A percentile compares a stretch with the other conserved stretches of the same genome.
These are phyloP conservation scores for Lepeophtheirus salmonis DNA, from an alignment of 1,140 invertebrate species.

Conservation along the genomic window DNA sequence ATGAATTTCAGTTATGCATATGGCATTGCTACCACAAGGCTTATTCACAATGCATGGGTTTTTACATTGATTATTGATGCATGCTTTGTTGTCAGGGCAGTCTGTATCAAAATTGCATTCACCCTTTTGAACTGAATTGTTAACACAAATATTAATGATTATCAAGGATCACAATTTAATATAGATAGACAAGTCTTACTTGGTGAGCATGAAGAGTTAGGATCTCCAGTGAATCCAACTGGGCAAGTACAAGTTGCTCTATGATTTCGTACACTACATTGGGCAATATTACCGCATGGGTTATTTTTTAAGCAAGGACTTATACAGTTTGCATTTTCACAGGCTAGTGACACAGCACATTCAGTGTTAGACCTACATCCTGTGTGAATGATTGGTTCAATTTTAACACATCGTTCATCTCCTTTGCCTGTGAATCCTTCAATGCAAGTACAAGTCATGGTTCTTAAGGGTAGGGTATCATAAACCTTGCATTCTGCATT, in stretches of 20 bases:
- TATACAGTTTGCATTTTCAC: constrained; percentile 45
- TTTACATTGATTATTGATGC: constrained; percentile 35
- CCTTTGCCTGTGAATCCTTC: constrained; percentile 42
- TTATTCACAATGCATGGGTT: constrained; percentile 43
- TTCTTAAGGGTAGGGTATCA: constrained; percentile 55
- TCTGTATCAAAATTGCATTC: constrained; percentile 24
- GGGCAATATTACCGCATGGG: constrained; percentile 48
- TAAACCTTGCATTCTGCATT: constrained; percentile 42
- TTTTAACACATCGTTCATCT: not conserved
- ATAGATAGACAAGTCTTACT: constrained; percentile 34
- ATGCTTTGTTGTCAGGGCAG: constrained; percentile 25
- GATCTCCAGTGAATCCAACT: constrained; percentile 46
- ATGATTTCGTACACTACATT: constrained; percentile 54
- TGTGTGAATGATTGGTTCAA: not conserved
- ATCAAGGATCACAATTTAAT: constrained; percentile 21
- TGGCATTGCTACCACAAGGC: constrained; percentile 53
- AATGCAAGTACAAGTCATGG: constrained; percentile 68
- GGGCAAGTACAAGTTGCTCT: constrained; percentile 55
- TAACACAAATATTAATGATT: not conserved
- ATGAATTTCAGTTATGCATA: constrained; percentile 34
- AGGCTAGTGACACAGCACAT: constrained; percentile 48
- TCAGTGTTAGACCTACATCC: constrained; percentile 48
- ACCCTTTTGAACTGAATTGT: constrained; percentile 23
- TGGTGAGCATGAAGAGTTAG: constrained; percentile 46
- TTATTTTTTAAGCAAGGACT: constrained; percentile 48